Base-by-base conservation (phyloP, 2,113 vertebrate genomes). In the Pipa parva region DNA sequence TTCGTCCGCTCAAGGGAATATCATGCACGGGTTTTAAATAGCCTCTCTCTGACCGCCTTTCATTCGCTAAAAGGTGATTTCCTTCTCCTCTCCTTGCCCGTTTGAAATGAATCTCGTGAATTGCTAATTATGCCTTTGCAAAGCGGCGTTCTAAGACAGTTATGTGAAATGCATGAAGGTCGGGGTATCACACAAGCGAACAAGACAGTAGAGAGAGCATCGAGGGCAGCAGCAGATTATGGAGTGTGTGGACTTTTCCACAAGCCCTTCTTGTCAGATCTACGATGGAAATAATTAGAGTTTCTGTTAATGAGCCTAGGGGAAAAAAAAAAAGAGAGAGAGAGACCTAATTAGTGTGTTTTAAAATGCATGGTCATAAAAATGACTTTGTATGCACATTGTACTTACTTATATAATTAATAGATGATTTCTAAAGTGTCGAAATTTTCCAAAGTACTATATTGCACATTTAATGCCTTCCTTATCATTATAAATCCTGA, bases 1-100 rank as follows among this genome's bases (percentile, higher is more conserved):
- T 49, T 61, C 18, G 13, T 54, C 18, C 42, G 57, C 48, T 60
- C 58, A 45, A 46, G 57, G 57, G 57, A 50, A 59, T 67, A 59
- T 67, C 64, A 59, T 28, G 48, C 56, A 29, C 39, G 31, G 56
- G 48, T 60, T 61, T 70, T 61, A 51, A 70, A 70, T 70, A 54
- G 66, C 48, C 66, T 70, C 66, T 39, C 66, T 61, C 66, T 51
- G 45, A 29, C 57, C 56, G 48, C 48, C 48, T 61, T 70, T 70
- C 58, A 70, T 61, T 70, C 36, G 57, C 58, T 61, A 70, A 70
- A 70, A 70, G 57, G 57, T 70, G 66, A 61, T 70, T 70, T 70
- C 66, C 66, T 65, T 45, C 63, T 65, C 51, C 37, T 57, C 27
- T 70, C 58, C 58, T 60, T 61, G 66, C 57, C 58, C 33, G 66